Conservation (phyloP, 2,113 vertebrate species). For the Pterocles gutturalis region DNA sequence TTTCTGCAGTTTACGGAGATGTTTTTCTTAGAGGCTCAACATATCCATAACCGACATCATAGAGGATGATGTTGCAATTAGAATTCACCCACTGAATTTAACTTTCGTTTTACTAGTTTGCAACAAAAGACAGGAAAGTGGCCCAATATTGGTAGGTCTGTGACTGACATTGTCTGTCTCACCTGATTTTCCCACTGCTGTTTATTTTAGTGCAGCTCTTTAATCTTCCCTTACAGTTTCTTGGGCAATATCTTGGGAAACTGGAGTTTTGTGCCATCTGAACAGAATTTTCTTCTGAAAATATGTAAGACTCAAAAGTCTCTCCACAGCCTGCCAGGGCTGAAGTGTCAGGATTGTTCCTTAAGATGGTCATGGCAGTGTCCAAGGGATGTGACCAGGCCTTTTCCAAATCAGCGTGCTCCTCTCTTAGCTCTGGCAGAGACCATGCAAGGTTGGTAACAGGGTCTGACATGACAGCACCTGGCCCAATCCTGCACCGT, state of each 20-base stretch:
- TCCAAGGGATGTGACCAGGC: background rate
- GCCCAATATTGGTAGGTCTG: background rate
- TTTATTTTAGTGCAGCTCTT: background rate
- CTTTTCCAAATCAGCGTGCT: background rate
- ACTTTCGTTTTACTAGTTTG: background rate
- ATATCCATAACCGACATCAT: background rate
- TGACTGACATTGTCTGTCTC: background rate
- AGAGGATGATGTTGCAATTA: background rate
- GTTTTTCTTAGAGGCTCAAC: background rate
- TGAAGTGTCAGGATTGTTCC: background rate
- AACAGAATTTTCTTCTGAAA: background rate
- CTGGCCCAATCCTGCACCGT: background rate
- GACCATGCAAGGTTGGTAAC: background rate
- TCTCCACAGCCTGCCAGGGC: background rate
- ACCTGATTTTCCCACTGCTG: background rate
- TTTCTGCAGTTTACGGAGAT: background rate
- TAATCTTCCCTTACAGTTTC: background rate
- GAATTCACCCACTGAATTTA: background rate
- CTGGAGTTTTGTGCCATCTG: background rate
- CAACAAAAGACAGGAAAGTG: conserved; percentile 20
- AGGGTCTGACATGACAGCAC: background rate
- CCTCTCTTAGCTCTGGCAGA: background rate
- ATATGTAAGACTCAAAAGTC: background rate
- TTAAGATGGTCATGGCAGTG: background rate
- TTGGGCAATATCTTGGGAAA: background rate